Conservation (phyloP, 2,888 invertebrate species). For the Panorpa germanica region DNA sequence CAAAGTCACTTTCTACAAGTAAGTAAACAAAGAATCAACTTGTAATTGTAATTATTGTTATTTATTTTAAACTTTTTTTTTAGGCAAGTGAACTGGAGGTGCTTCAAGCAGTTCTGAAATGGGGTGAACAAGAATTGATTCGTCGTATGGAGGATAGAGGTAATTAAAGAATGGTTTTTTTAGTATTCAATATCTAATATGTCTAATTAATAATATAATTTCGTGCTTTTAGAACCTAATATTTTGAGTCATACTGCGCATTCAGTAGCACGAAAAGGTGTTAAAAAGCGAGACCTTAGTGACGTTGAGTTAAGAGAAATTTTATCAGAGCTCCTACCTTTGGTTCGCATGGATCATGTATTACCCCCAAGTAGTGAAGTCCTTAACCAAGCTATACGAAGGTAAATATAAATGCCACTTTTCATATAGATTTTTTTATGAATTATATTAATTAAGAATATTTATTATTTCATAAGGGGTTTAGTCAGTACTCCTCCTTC, state of each 20-base stretch:
- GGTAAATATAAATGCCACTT: background rate
- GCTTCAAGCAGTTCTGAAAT: conserved; percentile 66
- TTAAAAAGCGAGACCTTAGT: conserved; percentile 61
- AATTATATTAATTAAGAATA: conserved; percentile 26
- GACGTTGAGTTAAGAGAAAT: conserved; percentile 75
- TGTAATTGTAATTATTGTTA: conserved; percentile 7
- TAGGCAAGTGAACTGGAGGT: conserved; percentile 82
- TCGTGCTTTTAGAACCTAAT: conserved; percentile 52
- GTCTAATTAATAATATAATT: background rate
- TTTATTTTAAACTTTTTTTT: conserved; percentile 26
- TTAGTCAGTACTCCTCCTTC: conserved; percentile 66
- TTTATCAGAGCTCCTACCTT: conserved; percentile 62
- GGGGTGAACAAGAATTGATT: conserved; percentile 75
- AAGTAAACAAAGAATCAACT: conserved; percentile 16
- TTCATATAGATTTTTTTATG: too few species aligned
- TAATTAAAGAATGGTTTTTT: conserved; percentile 15
- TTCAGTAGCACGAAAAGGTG: conserved; percentile 69
- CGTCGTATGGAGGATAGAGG: conserved; percentile 67
- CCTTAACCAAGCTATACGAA: conserved; percentile 41
- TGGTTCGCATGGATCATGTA: conserved; percentile 78
- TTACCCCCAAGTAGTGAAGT: conserved; percentile 68
- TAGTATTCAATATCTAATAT: conserved; percentile 2
- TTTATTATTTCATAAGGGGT: conserved; percentile 54
- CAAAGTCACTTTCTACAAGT: conserved; percentile 62
- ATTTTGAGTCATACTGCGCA: conserved; percentile 84